Base-by-base conservation (phyloP, 2,113 vertebrate genomes). In the Cercopithecus mona region DNA sequence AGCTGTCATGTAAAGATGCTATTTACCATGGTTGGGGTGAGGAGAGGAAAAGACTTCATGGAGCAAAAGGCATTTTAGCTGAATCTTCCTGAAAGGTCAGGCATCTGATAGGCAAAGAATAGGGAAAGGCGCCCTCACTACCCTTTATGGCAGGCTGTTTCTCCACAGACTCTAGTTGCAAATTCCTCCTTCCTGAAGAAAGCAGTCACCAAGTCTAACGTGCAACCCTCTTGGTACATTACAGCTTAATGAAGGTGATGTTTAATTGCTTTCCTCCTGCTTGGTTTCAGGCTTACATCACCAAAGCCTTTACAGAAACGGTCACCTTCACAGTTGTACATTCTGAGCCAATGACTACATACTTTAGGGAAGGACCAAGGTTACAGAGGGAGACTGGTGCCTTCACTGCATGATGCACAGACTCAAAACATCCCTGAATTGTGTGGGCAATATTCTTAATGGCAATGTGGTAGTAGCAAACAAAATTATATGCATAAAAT, bases 201-300 rank as follows among this genome's bases (percentile, higher is more conserved):
- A 96, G 18, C 23, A 52, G 75, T 45, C 92, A 35, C 17, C 75
- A 52, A 86, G n/a, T 2, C 55, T 64, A 55, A 18, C 20, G 3
- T 48, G 88, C 45, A 96, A 23, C 2, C n/a, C 48, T 55, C 20
- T 40, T 30, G 9, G 48, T 9, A 40, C 22, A 27, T 68, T 4
- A 18, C 3, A 72, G 38, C 72, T 93, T 48, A 78, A 35, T 85
- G 86, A 90, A 93, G 75, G 72, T 84, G 92, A 92, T 18, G 64
- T 43, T 45, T 66, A 81, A 81, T 64, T 73, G 32, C 80, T 79
- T 48, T 45, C 59, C 38, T 88, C 91, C 66, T 84, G 45, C 64
- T 75, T 50, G 76, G n/a, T 95, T 96, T 96, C 68, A 3, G 76
- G 81, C 80, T 97, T 78, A 93, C 81, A 66, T 96, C 96, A 97